A percentile compares a stretch with the other conserved stretches of the same genome.
phyloP scores from a whole-genome alignment of 2,888 invertebrate genomes.

The Biston stratarius region DNA sequence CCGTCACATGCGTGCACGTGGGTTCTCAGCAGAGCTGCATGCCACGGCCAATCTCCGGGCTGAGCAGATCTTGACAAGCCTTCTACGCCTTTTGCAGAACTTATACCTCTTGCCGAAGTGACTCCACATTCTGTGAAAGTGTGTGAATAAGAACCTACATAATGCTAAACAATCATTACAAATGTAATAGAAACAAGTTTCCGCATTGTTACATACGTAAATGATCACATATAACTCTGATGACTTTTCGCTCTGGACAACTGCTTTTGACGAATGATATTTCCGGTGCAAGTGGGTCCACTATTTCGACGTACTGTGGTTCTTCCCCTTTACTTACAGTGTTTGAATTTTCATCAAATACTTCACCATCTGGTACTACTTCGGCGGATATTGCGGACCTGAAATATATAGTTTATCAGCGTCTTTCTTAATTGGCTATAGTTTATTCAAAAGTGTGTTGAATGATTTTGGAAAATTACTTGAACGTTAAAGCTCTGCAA shows the following conservation, averaged over 20 bases:
- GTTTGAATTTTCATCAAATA: constrained; percentile 83
- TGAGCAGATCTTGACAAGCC: constrained; percentile 90
- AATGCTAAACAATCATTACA: neutral
- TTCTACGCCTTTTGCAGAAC: constrained; percentile 76
- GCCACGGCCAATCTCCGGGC: constrained; percentile 98
- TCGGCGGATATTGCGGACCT: constrained; percentile 91
- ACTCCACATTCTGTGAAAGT: constrained; percentile 89
- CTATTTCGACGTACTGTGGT: constrained; percentile 91
- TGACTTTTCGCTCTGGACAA: constrained; percentile 91
- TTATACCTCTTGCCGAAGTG: constrained; percentile 85
- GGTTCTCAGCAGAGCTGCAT: constrained; percentile 93
- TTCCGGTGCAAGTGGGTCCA: constrained; percentile 92
- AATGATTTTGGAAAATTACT: constrained; percentile 75
- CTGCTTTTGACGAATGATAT: constrained; percentile 92
- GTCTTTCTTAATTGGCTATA: no score
- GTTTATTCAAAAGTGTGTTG: neutral
- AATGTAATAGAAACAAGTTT: neutral
- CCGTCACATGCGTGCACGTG: constrained; percentile 96
- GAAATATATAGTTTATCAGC: constrained; percentile 45
- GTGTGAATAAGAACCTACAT: neutral
- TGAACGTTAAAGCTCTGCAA: constrained; percentile 91
- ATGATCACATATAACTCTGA: constrained; percentile 92
- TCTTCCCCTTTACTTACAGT: constrained; percentile 69
- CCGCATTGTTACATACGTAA: constrained; percentile 84
- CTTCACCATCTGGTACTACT: constrained; percentile 88